Evolutionary conservation across 2,888 invertebrate genomes (phyloP).

Genomic region (Limnephilus lunatus): DNA sequence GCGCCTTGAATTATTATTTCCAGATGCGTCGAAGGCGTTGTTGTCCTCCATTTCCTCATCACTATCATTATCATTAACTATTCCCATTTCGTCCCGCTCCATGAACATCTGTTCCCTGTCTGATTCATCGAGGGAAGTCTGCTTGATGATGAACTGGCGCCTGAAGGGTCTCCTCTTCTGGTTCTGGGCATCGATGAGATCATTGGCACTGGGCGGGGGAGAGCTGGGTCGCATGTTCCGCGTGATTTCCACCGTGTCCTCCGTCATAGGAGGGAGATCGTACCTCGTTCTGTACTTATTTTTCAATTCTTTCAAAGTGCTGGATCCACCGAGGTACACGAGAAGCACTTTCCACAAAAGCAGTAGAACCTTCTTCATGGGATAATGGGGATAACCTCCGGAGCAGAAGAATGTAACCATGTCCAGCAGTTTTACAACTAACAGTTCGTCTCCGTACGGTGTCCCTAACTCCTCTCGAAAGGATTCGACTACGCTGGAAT

Average conservation of each 20-base stretch:
- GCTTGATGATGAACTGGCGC: slow-evolving; percentile 90
- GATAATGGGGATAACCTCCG: slow-evolving; percentile 97
- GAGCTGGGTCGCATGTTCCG: slow-evolving; percentile 96
- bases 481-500: slow-evolving; percentile 76
- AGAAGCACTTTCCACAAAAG: slow-evolving; percentile 97
- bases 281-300: slow-evolving; percentile 82
- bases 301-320: slow-evolving; percentile 88
- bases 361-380: slow-evolving; percentile 97
- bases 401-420: slow-evolving; percentile 99
- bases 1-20: slow-evolving; percentile 67
- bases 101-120: slow-evolving; percentile 83
- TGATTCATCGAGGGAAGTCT: slow-evolving; percentile 92
- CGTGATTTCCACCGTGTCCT: slow-evolving; percentile 97
- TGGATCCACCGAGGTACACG: slow-evolving; percentile 94
- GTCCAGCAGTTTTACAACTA: slow-evolving; percentile 92
- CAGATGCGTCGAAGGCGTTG: slow-evolving; percentile 74
- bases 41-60: slow-evolving; percentile 78
- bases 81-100: slow-evolving; percentile 82
- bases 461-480: slow-evolving; percentile 80
- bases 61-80: slow-evolving; percentile 80
- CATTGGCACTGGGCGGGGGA: slow-evolving; percentile 94
- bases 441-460: slow-evolving; percentile 85
- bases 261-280: slow-evolving; percentile 86
- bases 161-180: slow-evolving; percentile 85
- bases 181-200: slow-evolving; percentile 91